Evolutionary conservation across 2,888 invertebrate genomes (phyloP), one percentile per base, ranked within the genome.

Genomic region (Antitype chi): DNA sequence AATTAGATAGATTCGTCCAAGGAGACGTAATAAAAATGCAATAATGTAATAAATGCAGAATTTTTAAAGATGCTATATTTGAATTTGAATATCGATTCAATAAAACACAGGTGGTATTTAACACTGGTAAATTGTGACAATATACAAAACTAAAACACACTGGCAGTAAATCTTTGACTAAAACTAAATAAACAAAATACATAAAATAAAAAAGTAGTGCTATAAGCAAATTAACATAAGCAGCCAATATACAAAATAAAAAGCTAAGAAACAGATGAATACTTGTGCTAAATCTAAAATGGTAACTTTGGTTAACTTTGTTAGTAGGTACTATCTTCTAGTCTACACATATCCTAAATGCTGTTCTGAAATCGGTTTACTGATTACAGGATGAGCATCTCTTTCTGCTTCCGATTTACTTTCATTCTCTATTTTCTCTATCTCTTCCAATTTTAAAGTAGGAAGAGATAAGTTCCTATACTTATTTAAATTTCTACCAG

Each of bases 291-390:
- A 89, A 74, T 78, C 90, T 91, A 90, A 82, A 86, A 82, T 89
- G 90, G 90, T 91, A 92, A 90, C 92, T 89, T 81, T 62, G 66
- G 55, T 66, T 81, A 69, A 71, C 76, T 73, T 85, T 69, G 70
- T 70, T 81, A 86, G 67, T n/a, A n/a, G n/a, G n/a, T 59, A 49
- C 62, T 73, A 78, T 62, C 70, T 62, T 66, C 38, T 68, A 81
- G 73, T 81, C 91, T 95, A 97, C 84, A 97, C 97, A 91, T 97
- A 97, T 63, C 97, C 97, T 92, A 97, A 96, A 91, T 97, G 97
- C 88, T 97, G 96, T 91, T 97, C 97, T 76, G 97, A 96, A 84
- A 97, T 94, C 23, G 96, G 96, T 90, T 96, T 96, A 81, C 78
- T 93, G 32, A 93, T 79, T 38, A 88, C 85, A 57, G 91, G 87